Evolutionary conservation across 37 sponge, comb jelly and placozoan genomes (phyloP).

Genomic region (Haliclona indistincta): DNA sequence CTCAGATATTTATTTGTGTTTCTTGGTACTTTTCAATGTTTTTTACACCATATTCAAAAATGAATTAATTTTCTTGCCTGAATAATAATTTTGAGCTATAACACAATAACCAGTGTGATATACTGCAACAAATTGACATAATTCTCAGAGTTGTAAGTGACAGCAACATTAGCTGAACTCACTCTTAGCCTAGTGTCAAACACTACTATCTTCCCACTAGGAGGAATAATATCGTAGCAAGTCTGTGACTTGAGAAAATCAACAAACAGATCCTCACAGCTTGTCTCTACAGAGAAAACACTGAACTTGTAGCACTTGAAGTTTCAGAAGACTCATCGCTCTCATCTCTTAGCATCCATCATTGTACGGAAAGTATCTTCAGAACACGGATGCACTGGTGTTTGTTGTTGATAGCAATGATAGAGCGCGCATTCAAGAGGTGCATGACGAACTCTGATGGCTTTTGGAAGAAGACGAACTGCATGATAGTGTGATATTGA

Average conservation of each 20-base stretch:
- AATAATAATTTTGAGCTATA: background rate
- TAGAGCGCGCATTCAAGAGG: constrained; percentile 67
- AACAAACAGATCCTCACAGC: constrained; percentile 31
- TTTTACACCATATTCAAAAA: too few species aligned
- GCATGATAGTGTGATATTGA: constrained; percentile 36
- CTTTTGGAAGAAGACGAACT: constrained; percentile 72
- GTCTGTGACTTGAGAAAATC: constrained; percentile 57
- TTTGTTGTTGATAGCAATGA: constrained; percentile 94
- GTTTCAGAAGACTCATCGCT: background rate
- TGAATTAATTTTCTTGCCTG: too few species aligned
- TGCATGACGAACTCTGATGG: constrained; percentile 53
- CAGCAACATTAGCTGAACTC: constrained; percentile 6
- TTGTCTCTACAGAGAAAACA: background rate
- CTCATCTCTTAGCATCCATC: constrained; percentile 59
- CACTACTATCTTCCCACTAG: constrained; percentile 85
- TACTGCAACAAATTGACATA: background rate
- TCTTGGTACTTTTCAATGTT: too few species aligned
- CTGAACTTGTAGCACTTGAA: background rate
- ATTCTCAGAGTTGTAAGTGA: too few species aligned
- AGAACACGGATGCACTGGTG: constrained; percentile 75
- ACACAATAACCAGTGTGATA: background rate
- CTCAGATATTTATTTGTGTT: too few species aligned
- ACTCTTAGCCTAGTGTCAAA: constrained; percentile 80
- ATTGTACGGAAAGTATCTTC: constrained; percentile 81
- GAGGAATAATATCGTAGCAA: constrained; percentile 87